phyloP scores from a whole-genome alignment of 2,888 invertebrate genomes.

The Parochlus steinenii region DNA sequence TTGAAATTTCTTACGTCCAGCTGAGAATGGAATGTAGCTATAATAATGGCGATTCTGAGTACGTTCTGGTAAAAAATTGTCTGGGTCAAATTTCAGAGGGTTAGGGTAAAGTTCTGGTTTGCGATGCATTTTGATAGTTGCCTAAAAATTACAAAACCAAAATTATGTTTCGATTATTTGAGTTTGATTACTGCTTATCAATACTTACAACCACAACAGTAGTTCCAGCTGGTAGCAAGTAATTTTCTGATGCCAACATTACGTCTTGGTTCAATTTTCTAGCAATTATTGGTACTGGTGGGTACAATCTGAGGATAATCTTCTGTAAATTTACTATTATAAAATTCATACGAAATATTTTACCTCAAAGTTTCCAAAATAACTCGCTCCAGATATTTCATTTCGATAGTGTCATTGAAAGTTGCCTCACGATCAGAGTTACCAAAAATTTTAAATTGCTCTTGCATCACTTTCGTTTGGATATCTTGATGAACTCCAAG shows the following conservation, averaged over 20 bases:
- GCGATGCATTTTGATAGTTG: conserved; percentile 51
- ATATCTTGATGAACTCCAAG: conserved; percentile 67
- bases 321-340: too few relatives aligned
- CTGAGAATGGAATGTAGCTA: conserved; percentile 64
- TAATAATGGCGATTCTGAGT: conserved; percentile 61
- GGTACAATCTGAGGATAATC: conserved; percentile 64
- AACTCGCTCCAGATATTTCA: conserved; percentile 68
- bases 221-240: conserved; percentile 48
- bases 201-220: conserved; percentile 52
- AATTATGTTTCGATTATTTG: too few relatives aligned
- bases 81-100: conserved; percentile 56
- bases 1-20: too few relatives aligned
- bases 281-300: conserved; percentile 64
- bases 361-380: conserved; percentile 59
- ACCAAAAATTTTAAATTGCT: conserved; percentile 59
- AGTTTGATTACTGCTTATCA: too few relatives aligned
- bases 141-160: too few relatives aligned
- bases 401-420: conserved; percentile 58
- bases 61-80: conserved; percentile 62
- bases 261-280: conserved; percentile 52
- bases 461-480: conserved; percentile 57
- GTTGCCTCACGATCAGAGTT: conserved; percentile 60
- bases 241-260: conserved; percentile 41
- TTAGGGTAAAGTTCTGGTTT: conserved; percentile 47
- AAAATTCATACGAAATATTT: too few relatives aligned